Base-by-base conservation (phyloP, 2,797 vertebrate species). In the Trachops cirrhosus region DNA sequence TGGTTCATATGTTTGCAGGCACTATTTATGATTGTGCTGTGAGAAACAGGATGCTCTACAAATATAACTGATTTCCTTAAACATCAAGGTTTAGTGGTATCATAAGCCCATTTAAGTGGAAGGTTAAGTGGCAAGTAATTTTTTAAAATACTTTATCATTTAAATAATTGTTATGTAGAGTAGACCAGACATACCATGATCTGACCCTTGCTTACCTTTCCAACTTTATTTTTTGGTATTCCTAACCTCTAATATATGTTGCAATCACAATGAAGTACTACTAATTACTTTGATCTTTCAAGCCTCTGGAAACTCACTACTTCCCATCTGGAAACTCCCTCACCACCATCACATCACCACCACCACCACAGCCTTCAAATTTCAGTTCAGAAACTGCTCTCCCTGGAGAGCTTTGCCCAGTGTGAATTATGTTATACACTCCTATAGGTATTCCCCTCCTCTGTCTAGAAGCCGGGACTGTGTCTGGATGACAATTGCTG, bases 51-150 rank as follows among this genome's bases (percentile, higher is more conserved):
- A 57, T 19, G 29, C 29, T 83, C 75, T 50, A 93, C 46, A 82
- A 48, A 90, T 77, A 64, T 19, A 62, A 62, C 34, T 84, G 24
- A 73, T 62, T 93, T 93, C 57, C 89, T 94, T 80, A 59, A 90
- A 57, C 37, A 91, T 62, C 57, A 80, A 2, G 88, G 22, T 26
- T 93, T 70, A 79, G 39, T 73, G 8, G 22, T 83, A 89, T 94
- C 74, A 70, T 75, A 88, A 87, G 52, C 22, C 71, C n/a, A 62
- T 90, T 88, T 67, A 89, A 75, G 32, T 54, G 84, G 93, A 5
- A 88, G 32, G 14, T 62, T 78, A 87, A 88, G 29, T 32, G 54
- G n/a, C 10, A 95, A 70, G 6, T 78, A 52, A 41, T 84, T 89
- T 84, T 78, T 26, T 11, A 75, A 74, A 86, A 59, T 70, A 82